Conservation (phyloP, 2,888 invertebrate genomes). For the Trichopria drosophilae region DNA sequence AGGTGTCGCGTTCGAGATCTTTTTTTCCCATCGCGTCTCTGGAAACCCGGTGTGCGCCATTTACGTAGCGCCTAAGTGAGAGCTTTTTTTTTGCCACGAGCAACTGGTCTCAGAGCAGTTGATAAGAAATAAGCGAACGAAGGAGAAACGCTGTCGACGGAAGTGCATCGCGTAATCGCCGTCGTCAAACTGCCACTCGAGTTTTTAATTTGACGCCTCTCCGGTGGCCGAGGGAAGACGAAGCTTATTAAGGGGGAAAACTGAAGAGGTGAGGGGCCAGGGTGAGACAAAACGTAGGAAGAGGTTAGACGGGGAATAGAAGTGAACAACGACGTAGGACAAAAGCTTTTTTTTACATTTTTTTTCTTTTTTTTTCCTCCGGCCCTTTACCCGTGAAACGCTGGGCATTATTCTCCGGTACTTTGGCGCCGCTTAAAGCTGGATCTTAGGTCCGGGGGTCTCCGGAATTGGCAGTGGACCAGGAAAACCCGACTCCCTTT, state of each 20-base stretch:
- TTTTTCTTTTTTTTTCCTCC: slow-evolving; percentile 5
- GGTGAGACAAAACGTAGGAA: slow-evolving; percentile 18
- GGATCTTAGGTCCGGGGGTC: too few species aligned
- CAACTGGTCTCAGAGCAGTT: slow-evolving; percentile 7
- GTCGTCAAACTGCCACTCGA: slow-evolving; percentile 39
- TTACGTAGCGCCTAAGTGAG: too few species aligned
- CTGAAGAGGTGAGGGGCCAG: too few species aligned
- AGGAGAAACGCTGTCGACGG: slow-evolving; percentile 18
- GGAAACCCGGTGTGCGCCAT: slow-evolving; percentile 8
- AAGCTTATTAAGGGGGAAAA: slow-evolving; percentile 29
- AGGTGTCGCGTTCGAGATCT: slow-evolving; percentile 22
- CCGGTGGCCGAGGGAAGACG: slow-evolving; percentile 38
- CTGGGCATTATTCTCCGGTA: slow-evolving; percentile 14
- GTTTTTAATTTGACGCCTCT: slow-evolving; percentile 51
- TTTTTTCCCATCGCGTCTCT: too few species aligned
- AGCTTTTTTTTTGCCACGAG: slow-evolving; percentile 1
- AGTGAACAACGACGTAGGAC: slow-evolving; percentile 28
- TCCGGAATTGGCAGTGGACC: slow-evolving; percentile 24
- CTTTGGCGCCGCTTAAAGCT: slow-evolving; percentile 2
- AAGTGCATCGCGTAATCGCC: slow-evolving; percentile 39
- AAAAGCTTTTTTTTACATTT: slow-evolving; percentile 35
- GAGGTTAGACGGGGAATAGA: slow-evolving; percentile 9
- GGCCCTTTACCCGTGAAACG: slow-evolving; percentile 6
- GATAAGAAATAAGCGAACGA: slow-evolving; percentile 18
- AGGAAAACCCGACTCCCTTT: slow-evolving; percentile 17